Evolutionary conservation across 1,140 invertebrate genomes (phyloP).

Genomic region (Mycetomoellerius zeteki): DNA sequence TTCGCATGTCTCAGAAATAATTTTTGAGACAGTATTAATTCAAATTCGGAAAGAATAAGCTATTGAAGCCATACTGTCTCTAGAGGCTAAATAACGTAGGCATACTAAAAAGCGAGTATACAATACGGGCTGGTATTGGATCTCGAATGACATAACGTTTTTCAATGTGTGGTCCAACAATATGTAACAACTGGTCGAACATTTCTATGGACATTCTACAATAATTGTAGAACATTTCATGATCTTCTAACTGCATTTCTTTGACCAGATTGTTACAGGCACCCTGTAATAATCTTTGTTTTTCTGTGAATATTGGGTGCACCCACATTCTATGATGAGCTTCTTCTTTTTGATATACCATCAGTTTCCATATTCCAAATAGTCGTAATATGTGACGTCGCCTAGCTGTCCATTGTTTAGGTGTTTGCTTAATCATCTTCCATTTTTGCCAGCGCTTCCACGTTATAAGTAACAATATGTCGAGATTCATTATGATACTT

Average conservation of each 20-base stretch:
- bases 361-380: too few relatives aligned
- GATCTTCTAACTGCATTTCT: conserved; percentile 3
- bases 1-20: not conserved
- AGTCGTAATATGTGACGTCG: too few relatives aligned
- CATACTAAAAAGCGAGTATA: not conserved
- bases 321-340: not conserved
- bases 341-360: not conserved
- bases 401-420: too few relatives aligned
- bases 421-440: too few relatives aligned
- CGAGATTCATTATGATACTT: too few relatives aligned
- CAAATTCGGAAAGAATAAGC: not conserved
- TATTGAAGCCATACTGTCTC: conserved; percentile 25
- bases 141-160: conserved; percentile 10
- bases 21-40: conserved; percentile 12
- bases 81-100: not conserved
- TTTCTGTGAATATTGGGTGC: not conserved
- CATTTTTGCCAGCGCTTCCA: too few relatives aligned
- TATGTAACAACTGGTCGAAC: not conserved
- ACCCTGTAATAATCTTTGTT: not conserved
- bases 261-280: not conserved
- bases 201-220: conserved; percentile 25
- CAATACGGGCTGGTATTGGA: not conserved
- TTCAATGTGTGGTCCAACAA: not conserved
- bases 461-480: too few relatives aligned
- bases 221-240: conserved; percentile 27